Percentiles rank a stretch among this genome's conserved stretches.
Conservation (phyloP, 2,888 invertebrate species). For the Epistrophe grossulariae region DNA sequence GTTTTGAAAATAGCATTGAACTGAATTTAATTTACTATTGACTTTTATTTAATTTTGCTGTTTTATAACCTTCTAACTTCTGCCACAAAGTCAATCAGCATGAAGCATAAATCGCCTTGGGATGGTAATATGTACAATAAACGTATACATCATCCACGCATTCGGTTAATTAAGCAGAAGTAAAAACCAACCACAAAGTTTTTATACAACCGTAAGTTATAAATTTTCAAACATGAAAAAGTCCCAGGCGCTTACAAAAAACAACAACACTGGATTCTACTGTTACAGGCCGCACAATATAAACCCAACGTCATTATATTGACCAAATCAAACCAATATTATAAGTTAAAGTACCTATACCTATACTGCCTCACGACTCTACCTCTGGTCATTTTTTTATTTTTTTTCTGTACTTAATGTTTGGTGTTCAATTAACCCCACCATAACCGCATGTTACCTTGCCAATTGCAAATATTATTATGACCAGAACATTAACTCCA, state of each 20-base stretch:
- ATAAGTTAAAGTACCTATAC: background rate
- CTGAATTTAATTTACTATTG: too few relatives aligned
- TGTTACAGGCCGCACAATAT: background rate
- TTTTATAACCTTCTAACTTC: slow-evolving; percentile 39
- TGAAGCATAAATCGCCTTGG: slow-evolving; percentile 29
- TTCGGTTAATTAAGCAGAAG: slow-evolving; percentile 60
- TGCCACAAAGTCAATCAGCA: slow-evolving; percentile 45
- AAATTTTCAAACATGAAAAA: slow-evolving; percentile 9
- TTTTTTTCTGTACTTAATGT: background rate
- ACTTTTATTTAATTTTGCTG: background rate
- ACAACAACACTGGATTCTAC: background rate
- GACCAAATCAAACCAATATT: slow-evolving; percentile 4
- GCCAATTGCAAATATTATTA: slow-evolving; percentile 58
- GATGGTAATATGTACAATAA: background rate
- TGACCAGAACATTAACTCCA: slow-evolving; percentile 61
- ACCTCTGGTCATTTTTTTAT: background rate
- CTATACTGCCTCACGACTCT: slow-evolving; percentile 7
- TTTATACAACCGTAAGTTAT: background rate
- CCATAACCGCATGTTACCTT: slow-evolving; percentile 36
- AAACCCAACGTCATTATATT: slow-evolving; percentile 5
- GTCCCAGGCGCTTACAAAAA: background rate
- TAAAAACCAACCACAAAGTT: slow-evolving; percentile 45
- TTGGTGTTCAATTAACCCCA: slow-evolving; percentile 44
- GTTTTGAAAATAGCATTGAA: background rate
- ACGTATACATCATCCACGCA: slow-evolving; percentile 21